These are phyloP conservation scores for Eufriesea mexicana DNA, from an alignment of 1,140 invertebrate species.

Conservation along the genomic window DNA sequence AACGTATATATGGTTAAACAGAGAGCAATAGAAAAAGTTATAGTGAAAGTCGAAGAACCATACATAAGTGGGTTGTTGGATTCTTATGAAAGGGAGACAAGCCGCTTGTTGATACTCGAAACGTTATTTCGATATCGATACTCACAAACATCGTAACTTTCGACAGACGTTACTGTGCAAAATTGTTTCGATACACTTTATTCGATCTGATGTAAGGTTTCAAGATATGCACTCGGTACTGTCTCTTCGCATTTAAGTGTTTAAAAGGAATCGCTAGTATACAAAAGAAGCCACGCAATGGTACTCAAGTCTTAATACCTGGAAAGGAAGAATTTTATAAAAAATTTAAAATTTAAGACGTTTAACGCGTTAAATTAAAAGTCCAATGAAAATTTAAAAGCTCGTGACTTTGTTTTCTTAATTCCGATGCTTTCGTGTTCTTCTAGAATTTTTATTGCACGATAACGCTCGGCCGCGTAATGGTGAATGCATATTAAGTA, in stretches of 20 bases:
- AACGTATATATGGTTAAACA: neutral
- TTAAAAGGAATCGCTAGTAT: too few species aligned
- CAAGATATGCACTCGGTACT: too few species aligned
- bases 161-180: neutral
- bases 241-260: too few species aligned
- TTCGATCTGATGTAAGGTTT: neutral
- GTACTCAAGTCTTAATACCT: too few species aligned
- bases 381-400: too few species aligned
- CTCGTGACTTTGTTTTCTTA: too few species aligned
- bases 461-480: neutral
- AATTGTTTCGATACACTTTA: neutral
- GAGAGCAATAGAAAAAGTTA: neutral
- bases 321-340: too few species aligned
- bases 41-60: neutral
- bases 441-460: neutral
- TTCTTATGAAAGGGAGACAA: neutral
- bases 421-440: too few species aligned
- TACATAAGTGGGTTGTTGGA: neutral
- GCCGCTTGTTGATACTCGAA: neutral
- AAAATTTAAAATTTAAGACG: too few species aligned
- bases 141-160: neutral
- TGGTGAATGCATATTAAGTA: neutral
- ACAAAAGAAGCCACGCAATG: too few species aligned
- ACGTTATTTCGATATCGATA: neutral
- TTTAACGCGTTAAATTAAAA: too few species aligned